Evolutionary conservation across 2,888 invertebrate genomes (phyloP), one percentile per base, ranked within the genome.

Genomic region (Lepidocyrtinus sp.): DNA sequence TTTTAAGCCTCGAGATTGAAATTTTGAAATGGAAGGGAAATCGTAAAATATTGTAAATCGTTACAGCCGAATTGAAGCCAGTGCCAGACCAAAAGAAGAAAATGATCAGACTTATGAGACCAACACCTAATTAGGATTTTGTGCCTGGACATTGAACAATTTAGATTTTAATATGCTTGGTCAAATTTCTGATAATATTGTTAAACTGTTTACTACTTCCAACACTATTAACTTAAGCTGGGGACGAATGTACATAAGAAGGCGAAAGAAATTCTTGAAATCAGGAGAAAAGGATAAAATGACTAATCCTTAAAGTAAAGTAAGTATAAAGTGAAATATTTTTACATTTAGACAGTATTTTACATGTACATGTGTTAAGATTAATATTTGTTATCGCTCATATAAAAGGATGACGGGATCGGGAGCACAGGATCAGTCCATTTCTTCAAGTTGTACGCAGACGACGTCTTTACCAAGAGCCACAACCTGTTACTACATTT

Each of bases 321-420:
- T 12, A 36, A 36, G 36, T 36, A 36, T 36, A 36, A 36, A n/a
- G n/a, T n/a, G 36, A 36, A 36, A 36, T 12, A 36, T 36, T 36
- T 36, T 5, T 36, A 12, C 36, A 5, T 36, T 36, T 36, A n/a
- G n/a, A n/a, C n/a, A n/a, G n/a, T n/a, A n/a, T 36, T 36, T 36
- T 36, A 5, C 36, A 36, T 36, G 36, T 36, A 12, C n/a, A 36
- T 12, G 36, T 36, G 36, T 7, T 12, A 12, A 12, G 5, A 36
- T 36, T 36, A 5, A 1, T 59, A 26, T 2, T 2, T 21, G 22
- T 36, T 50, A 65, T 55, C 73, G 27, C 22, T n/a, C 50, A 24
- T 77, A 77, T 77, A 77, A 27, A 77, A 77, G 67, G 77, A 77
- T 77, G 77, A 27, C 65, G n/a, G 27, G 65, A 19, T 25, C n/a